A percentile compares a stretch with the other conserved stretches of the same genome.
Evolutionary conservation across 1,140 invertebrate species (phyloP).

Genomic region (Papilio polytes): DNA sequence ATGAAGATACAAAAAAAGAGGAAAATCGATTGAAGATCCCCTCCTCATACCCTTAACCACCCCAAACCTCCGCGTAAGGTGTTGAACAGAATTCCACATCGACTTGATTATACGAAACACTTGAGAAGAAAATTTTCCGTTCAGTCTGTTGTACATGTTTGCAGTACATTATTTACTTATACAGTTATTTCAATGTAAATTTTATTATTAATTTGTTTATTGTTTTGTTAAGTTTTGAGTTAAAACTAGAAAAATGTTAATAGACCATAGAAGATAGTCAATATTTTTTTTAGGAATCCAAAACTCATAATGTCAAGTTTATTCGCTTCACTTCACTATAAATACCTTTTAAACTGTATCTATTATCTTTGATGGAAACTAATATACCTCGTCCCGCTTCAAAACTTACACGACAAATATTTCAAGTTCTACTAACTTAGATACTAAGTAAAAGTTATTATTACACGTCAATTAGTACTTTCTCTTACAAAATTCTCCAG

Average conservation of each 20-base stretch:
- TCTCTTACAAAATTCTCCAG: neutral
- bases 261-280: too few relatives aligned
- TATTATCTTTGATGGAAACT: neutral
- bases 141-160: neutral
- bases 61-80: neutral
- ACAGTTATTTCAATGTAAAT: neutral
- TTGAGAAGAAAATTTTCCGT: neutral
- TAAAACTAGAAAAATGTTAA: too few relatives aligned
- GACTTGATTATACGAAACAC: constrained; percentile 10
- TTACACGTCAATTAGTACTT: neutral
- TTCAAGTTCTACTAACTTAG: neutral
- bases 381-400: neutral
- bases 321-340: too few relatives aligned
- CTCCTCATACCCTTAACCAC: neutral
- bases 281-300: too few relatives aligned
- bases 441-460: neutral
- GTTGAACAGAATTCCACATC: constrained; percentile 5
- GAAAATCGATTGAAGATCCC: constrained; percentile 26
- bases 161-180: neutral
- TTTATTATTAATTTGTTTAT: neutral
- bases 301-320: too few relatives aligned
- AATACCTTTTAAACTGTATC: neutral
- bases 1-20: constrained; percentile 37
- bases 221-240: too few relatives aligned
- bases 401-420: neutral